phyloP scores from a whole-genome alignment of 1,140 invertebrate genomes.

The Bombus affinis region DNA sequence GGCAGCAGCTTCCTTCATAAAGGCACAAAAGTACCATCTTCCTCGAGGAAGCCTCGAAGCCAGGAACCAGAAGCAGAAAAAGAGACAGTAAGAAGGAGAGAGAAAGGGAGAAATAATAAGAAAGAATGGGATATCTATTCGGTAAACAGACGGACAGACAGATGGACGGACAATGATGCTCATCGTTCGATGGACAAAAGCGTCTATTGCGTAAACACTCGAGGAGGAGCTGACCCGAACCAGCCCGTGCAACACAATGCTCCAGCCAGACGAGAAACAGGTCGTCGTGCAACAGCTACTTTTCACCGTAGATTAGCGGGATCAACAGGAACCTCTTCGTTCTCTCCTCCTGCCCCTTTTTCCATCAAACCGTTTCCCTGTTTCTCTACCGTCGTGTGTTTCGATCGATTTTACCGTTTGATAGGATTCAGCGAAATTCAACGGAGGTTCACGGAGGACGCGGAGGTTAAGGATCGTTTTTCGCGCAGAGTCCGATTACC shows the following conservation, averaged over 20 bases:
- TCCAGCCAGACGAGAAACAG: conserved; percentile 50
- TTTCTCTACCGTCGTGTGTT: too few species aligned
- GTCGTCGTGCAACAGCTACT: conserved; percentile 41
- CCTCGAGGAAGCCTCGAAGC: conserved; percentile 27
- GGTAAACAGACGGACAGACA: conserved; percentile 78
- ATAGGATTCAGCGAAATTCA: conserved; percentile 7
- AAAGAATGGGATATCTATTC: conserved; percentile 76
- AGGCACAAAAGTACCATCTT: conserved; percentile 79
- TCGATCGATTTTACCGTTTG: background rate
- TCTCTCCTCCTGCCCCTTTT: background rate
- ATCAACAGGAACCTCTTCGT: background rate
- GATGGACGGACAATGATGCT: conserved; percentile 80
- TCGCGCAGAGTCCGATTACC: conserved; percentile 32
- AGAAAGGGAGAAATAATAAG: background rate
- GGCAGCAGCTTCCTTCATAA: conserved; percentile 69
- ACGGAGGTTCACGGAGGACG: background rate
- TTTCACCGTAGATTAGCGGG: conserved; percentile 38
- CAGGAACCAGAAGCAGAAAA: background rate
- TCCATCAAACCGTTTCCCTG: background rate
- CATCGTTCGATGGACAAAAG: conserved; percentile 82
- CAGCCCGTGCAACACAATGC: conserved; percentile 21
- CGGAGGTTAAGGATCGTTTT: background rate
- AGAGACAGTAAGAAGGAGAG: conserved; percentile 7
- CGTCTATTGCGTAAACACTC: conserved; percentile 82
- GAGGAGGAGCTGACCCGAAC: conserved; percentile 68